A percentile compares a stretch with the other conserved stretches of the same genome.
phyloP scores from a whole-genome alignment of 2,797 vertebrate species.

The Setipinna tenuifilis region DNA sequence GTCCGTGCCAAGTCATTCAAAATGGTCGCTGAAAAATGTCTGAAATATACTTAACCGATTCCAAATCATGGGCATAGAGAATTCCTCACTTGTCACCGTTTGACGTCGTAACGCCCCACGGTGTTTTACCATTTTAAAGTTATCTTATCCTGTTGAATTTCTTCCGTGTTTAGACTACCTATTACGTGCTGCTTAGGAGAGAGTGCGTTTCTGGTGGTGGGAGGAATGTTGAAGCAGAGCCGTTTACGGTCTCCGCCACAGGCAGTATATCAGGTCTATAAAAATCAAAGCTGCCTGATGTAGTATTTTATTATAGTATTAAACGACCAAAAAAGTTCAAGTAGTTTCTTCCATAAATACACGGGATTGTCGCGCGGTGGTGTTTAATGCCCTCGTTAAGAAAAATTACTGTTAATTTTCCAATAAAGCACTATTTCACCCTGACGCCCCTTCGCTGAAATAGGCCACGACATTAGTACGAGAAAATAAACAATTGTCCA shows the following conservation, averaged over 20 bases:
- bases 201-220: conserved; percentile 46
- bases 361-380: conserved; percentile 67
- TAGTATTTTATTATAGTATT: conserved; percentile 85
- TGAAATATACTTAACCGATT: conserved; percentile 21
- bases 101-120: not conserved
- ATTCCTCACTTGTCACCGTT: not conserved
- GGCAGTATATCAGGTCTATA: conserved; percentile 86
- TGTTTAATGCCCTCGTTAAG: conserved; percentile 84
- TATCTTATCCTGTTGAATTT: conserved; percentile 17
- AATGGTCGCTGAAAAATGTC: conserved; percentile 31
- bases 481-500: conserved; percentile 16
- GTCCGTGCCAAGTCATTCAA: conserved; percentile 30
- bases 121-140: not conserved
- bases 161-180: conserved; percentile 4
- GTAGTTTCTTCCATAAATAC: conserved; percentile 79
- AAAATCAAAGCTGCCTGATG: conserved; percentile 81
- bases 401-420: conserved; percentile 78
- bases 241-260: conserved; percentile 72
- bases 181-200: conserved; percentile 45
- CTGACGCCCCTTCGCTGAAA: conserved; percentile 36
- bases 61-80: not conserved
- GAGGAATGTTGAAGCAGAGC: conserved; percentile 55
- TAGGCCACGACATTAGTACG: conserved; percentile 23
- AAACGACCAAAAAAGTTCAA: conserved; percentile 76
- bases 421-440: conserved; percentile 67